Base-by-base conservation (phyloP, 1,140 invertebrate species). In the Aethina tumida region DNA sequence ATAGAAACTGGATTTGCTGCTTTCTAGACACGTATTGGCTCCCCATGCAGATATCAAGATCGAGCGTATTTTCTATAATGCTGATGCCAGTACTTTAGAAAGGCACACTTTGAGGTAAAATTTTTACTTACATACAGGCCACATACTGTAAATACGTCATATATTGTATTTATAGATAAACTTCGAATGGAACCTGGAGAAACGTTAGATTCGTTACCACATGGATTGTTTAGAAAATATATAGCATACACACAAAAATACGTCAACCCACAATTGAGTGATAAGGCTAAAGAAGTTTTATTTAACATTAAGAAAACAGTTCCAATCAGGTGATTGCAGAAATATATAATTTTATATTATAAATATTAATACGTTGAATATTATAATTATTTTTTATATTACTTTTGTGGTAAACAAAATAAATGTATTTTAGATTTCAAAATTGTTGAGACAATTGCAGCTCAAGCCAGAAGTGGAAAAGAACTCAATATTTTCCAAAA, bases 171-270 rank as follows among this genome's bases (percentile, higher is more conserved):
- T 44, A 54, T 51, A 37, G 34, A 51, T 28, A 41, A 50, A 10
- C 62, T 46, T 12, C 35, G 30, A 29, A 8, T 19, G 3, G 20
- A 39, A n/a, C n/a, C n/a, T 19, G 34, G 65, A 4, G 77, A 83
- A 48, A 56, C 66, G 3, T 56, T 84, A 17, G 80, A 90, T 63
- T 59, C 73, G 1, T 69, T 97, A 39, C 84, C 90, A 5, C 65
- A 77, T 20, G 66, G 75, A 27, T 60, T 91, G 19, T 66, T 96
- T 1, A 73, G 86, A 28, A 92, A 94, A 66, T 97, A 94, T 56
- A 83, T 96, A 29, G 82, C 83, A 1, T 96, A 95, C 67, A 87
- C 91, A 1, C 74, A 81, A 35, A 83, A 90, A 60, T 90, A 92
- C 66, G 84, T 94, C 0, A 75, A 82, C 48, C 89, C 92, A 8